Percentiles rank a stretch among this genome's conserved stretches.
phyloP scores from a whole-genome alignment of 2,888 invertebrate species.

The Cyclophora punctaria region DNA sequence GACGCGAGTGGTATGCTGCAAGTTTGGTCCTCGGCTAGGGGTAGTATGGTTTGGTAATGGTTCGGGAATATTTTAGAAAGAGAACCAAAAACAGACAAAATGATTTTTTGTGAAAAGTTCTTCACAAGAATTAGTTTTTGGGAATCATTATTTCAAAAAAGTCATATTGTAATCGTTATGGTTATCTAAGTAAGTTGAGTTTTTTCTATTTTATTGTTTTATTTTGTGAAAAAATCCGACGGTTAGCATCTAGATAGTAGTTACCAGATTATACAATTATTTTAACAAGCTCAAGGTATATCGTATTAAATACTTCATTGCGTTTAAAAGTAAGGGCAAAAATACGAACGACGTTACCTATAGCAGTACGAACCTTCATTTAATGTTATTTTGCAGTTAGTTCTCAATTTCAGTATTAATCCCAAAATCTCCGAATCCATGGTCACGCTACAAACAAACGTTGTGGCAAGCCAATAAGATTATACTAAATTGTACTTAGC shows the following conservation, averaged over 20 bases:
- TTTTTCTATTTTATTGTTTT: no score
- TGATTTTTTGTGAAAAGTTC: no score
- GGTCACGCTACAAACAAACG: slow-evolving; percentile 10
- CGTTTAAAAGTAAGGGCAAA: background rate
- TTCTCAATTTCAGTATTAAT: background rate
- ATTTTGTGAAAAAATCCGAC: no score
- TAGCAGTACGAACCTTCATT: background rate
- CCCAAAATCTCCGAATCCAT: background rate
- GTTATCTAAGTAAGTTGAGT: no score
- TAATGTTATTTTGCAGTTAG: background rate
- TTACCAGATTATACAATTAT: background rate
- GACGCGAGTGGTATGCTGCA: slow-evolving; percentile 20
- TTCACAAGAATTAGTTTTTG: no score
- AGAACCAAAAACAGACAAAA: no score
- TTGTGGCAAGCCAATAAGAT: slow-evolving; percentile 17
- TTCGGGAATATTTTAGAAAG: no score
- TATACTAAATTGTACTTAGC: slow-evolving; percentile 21
- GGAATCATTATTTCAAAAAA: no score
- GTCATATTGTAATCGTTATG: no score
- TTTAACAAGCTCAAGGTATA: background rate
- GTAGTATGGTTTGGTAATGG: slow-evolving; percentile 10
- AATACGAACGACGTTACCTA: background rate
- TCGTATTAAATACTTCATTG: background rate
- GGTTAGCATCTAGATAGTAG: no score
- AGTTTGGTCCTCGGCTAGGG: slow-evolving; percentile 18